phyloP scores from a whole-genome alignment of 2,888 invertebrate species.

The Desoria tigrina region DNA sequence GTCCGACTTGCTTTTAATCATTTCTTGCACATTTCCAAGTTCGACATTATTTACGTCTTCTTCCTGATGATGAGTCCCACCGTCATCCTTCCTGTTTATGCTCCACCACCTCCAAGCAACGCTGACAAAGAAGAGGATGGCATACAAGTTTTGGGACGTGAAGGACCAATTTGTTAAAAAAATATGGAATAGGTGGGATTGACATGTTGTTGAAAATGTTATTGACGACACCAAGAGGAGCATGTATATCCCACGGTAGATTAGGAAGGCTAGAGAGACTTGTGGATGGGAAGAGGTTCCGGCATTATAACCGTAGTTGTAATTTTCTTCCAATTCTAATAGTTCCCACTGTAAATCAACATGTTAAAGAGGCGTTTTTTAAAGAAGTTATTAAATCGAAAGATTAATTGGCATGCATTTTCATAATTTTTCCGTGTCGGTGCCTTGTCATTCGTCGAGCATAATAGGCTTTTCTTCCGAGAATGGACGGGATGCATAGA shows the following conservation, averaged over 20 bases:
- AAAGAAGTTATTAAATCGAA: neutral
- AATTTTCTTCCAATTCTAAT: neutral
- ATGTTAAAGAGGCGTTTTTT: neutral
- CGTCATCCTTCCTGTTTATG: neutral
- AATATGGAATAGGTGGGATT: conserved; percentile 36
- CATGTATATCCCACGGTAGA: conserved; percentile 30
- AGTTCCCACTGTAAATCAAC: conserved; percentile 5
- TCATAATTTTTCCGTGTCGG: too few relatives aligned
- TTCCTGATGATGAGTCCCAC: neutral
- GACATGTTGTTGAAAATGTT: conserved; percentile 31
- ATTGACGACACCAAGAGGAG: conserved; percentile 19
- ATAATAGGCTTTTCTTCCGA: too few relatives aligned
- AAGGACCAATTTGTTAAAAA: conserved; percentile 44
- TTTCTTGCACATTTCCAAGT: too few relatives aligned
- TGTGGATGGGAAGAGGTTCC: neutral
- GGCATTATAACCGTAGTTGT: neutral
- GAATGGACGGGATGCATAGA: neutral
- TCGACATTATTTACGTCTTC: too few relatives aligned
- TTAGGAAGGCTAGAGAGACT: conserved; percentile 18
- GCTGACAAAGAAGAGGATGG: conserved; percentile 12
- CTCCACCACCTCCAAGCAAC: conserved; percentile 17
- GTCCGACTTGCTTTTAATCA: neutral
- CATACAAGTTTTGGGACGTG: conserved; percentile 31
- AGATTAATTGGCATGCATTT: too few relatives aligned
- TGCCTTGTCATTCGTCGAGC: too few relatives aligned